These are phyloP conservation scores for Athalia rosae DNA, from an alignment of 2,888 invertebrate genomes.

Conservation along the genomic window DNA sequence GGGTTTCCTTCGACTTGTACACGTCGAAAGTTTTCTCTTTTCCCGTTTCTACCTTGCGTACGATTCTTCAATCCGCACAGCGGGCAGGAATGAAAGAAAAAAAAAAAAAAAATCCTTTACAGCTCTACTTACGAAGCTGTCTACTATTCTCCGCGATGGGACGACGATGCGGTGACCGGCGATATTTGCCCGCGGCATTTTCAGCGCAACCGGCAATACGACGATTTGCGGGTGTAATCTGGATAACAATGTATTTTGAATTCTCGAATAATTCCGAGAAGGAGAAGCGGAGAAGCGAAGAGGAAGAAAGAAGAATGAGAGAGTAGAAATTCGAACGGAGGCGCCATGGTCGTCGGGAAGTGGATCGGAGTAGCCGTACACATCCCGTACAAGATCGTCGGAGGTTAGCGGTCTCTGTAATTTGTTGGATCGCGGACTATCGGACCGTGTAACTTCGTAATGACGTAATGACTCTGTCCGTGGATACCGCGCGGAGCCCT, in stretches of 20 bases:
- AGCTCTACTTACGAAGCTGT: neutral
- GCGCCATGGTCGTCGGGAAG: neutral
- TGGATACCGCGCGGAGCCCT: slow-evolving; percentile 28
- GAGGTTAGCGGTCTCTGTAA: slow-evolving; percentile 61
- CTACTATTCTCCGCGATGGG: neutral
- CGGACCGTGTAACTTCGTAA: slow-evolving; percentile 70
- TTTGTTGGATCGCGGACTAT: slow-evolving; percentile 67
- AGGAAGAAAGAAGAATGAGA: neutral
- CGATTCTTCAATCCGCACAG: too few species aligned
- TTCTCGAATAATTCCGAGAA: slow-evolving; percentile 13
- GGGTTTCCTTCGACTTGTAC: too few species aligned
- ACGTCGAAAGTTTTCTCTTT: too few species aligned
- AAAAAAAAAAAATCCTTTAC: too few species aligned
- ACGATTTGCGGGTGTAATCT: slow-evolving; percentile 24
- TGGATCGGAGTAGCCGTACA: slow-evolving; percentile 7
- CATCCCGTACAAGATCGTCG: neutral
- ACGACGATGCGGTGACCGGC: neutral
- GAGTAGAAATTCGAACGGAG: slow-evolving; percentile 12
- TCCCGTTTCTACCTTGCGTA: too few species aligned
- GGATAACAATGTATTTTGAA: slow-evolving; percentile 29
- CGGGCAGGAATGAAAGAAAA: too few species aligned
- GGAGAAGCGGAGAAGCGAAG: neutral
- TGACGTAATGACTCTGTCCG: slow-evolving; percentile 68
- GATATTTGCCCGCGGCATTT: slow-evolving; percentile 1
- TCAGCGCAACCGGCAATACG: neutral